A percentile compares a stretch with the other conserved stretches of the same genome.
Evolutionary conservation across 1,140 invertebrate genomes (phyloP).

Genomic region (Zaprionus inermis): DNA sequence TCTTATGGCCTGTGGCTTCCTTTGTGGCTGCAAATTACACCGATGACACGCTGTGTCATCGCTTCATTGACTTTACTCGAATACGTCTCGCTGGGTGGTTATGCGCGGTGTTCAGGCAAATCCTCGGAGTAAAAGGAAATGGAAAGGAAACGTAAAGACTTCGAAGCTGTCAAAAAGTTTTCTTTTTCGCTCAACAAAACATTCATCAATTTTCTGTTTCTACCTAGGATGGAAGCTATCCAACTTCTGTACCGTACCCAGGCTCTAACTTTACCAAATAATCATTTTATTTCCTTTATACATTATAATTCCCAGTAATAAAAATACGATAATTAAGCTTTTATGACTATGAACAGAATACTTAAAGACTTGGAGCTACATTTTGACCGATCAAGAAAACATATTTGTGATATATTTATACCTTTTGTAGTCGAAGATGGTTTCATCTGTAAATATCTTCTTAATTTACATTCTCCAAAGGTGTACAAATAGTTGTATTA

Average conservation of each 20-base stretch:
- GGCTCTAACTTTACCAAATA: background rate
- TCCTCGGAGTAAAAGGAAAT: background rate
- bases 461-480: too few species aligned
- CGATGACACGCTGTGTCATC: conserved; percentile 76
- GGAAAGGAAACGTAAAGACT: background rate
- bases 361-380: too few species aligned
- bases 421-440: too few species aligned
- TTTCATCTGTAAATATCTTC: too few species aligned
- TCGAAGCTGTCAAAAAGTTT: conserved; percentile 36
- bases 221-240: too few species aligned
- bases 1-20: conserved; percentile 15
- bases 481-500: too few species aligned
- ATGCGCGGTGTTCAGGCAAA: background rate
- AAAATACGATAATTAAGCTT: too few species aligned
- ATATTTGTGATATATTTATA: too few species aligned
- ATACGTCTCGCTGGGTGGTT: conserved; percentile 18
- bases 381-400: too few species aligned
- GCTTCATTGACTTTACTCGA: conserved; percentile 64
- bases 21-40: conserved; percentile 64
- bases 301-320: background rate
- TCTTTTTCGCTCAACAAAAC: conserved; percentile 19
- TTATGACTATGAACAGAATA: too few species aligned
- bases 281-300: conserved; percentile 6
- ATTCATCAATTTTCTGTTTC: conserved; percentile 30
- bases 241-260: background rate